Evolutionary conservation across 2,113 vertebrate species (phyloP), one percentile per base, ranked within the genome.

Genomic region (Corynorhinus townsendii): DNA sequence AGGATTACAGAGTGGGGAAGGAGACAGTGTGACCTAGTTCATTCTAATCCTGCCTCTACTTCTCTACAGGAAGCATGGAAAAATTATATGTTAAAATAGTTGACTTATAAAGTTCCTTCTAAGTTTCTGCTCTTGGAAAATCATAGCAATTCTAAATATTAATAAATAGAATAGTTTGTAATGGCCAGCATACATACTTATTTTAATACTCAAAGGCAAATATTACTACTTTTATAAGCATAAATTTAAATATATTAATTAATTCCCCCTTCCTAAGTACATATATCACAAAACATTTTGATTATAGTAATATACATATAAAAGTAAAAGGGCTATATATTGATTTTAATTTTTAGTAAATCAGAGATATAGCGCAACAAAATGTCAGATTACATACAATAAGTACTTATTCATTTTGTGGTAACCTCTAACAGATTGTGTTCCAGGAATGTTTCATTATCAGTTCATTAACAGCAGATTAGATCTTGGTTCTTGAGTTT

Each of bases 341-440:
- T 92, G 92, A 82, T 94, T 94, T 59, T 80, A 80, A 89, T 71
- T 79, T 83, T 93, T n/a, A 90, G 59, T 90, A 73, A 96, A 80
- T 64, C 40, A 94, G 28, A 87, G 30, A 86, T 43, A 76, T 2
- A 93, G 19, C 40, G 33, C 4, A 82, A 91, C 3, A 84, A 81
- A 84, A 92, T 80, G 47, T 69, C 68, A 96, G 30, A 91, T 86
- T 89, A 84, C 26, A n/a, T 64, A 90, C 30, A 77, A 38, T 69
- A 83, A 66, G 28, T 88, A 47, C 35, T 90, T 86, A 69, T 45
- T 93, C 26, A 64, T 17, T 89, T 91, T n/a, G 38, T 28, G 33
- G 35, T 80, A 73, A 95, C 47, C 40, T 90, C 56, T 92, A 86
- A 82, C 24, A 89, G 22, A 75, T 4, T 72, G 11, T 52, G 4